Percentiles rank a stretch among this genome's conserved stretches.
phyloP scores from a whole-genome alignment of 2,888 invertebrate species.

The Sphaerophoria taeniata region DNA sequence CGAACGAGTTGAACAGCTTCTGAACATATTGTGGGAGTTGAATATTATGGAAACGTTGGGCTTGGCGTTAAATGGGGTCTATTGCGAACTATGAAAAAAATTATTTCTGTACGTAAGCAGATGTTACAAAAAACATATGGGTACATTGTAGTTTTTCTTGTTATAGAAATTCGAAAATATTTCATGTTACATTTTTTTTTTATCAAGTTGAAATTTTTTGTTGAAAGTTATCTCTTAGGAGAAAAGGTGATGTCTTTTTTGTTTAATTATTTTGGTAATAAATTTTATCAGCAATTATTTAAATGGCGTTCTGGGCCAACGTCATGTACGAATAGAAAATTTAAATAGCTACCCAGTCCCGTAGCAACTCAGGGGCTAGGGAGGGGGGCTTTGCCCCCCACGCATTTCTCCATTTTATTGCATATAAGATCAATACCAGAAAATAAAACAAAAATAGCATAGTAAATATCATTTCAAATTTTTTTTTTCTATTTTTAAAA shows the following conservation, averaged over 20 bases:
- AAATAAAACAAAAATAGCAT: no score
- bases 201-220: slow-evolving; percentile 9
- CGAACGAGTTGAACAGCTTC: background rate
- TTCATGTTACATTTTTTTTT: slow-evolving; percentile 8
- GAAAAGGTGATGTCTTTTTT: background rate
- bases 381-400: no score
- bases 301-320: no score
- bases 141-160: no score
- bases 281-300: background rate
- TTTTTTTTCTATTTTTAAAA: no score
- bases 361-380: no score
- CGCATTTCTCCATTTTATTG: no score
- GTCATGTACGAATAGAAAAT: no score
- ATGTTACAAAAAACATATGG: background rate
- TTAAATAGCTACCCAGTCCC: no score
- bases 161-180: slow-evolving; percentile 1
- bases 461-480: no score
- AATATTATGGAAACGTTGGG: background rate
- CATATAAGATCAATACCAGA: no score
- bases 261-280: background rate
- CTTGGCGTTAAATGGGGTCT: background rate
- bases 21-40: background rate
- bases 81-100: slow-evolving; percentile 11
- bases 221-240: background rate
- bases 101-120: background rate